Conservation (phyloP, 35 echinoderm and acorn worm species). For the Ptychodera flava region DNA sequence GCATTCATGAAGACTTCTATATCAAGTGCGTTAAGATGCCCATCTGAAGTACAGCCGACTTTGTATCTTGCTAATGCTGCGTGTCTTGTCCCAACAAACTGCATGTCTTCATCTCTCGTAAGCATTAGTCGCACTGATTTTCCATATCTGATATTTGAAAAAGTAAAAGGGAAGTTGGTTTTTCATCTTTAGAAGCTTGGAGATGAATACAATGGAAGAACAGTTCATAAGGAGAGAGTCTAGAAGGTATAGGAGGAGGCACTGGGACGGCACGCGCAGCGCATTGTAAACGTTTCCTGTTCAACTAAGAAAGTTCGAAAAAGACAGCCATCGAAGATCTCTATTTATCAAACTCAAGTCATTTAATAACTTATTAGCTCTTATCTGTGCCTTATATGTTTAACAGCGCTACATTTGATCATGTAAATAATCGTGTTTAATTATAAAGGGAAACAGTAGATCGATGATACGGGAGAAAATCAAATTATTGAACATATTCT, state of each 20-base stretch:
- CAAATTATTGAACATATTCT: too few relatives aligned
- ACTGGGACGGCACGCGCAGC: neutral
- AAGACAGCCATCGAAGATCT: neutral
- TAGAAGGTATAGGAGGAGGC: neutral
- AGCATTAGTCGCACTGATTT: slow-evolving; percentile 69
- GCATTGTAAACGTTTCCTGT: neutral
- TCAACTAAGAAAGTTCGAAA: neutral
- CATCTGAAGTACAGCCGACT: slow-evolving; percentile 68
- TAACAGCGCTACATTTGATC: too few relatives aligned
- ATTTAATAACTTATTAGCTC: too few relatives aligned
- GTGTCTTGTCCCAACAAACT: slow-evolving; percentile 62
- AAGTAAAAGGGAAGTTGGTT: neutral
- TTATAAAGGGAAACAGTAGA: too few relatives aligned
- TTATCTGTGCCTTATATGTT: too few relatives aligned
- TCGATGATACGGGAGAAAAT: too few relatives aligned
- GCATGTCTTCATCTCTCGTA: slow-evolving; percentile 88
- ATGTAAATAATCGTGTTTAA: too few relatives aligned
- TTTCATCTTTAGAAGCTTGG: neutral
- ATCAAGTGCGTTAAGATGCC: slow-evolving; percentile 54
- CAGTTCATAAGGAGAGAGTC: neutral
- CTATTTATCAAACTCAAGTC: too few relatives aligned
- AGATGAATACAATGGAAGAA: neutral
- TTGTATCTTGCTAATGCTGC: slow-evolving; percentile 77
- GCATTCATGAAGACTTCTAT: slow-evolving; percentile 58
- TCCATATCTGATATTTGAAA: slow-evolving; percentile 16